A percentile compares a stretch with the other conserved stretches of the same genome.
These are phyloP conservation scores for Aphis gossypii DNA, from an alignment of 1,140 invertebrate species.

Conservation along the genomic window DNA sequence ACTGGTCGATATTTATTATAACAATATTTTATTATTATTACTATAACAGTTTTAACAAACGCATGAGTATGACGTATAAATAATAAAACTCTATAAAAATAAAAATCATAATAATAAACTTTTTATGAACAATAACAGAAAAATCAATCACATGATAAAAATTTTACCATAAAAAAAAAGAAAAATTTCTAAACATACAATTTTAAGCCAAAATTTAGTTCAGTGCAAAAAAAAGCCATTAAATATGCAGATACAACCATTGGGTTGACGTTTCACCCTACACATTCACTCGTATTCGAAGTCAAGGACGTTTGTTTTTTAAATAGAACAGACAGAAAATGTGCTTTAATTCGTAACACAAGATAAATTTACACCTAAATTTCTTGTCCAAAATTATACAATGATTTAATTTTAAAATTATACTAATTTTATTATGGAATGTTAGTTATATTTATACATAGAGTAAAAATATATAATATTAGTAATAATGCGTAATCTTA, in stretches of 20 bases:
- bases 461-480: no score
- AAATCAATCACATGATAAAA: background rate
- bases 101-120: no score
- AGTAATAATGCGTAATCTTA: background rate
- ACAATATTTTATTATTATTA: background rate
- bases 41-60: background rate
- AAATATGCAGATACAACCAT: constrained; percentile 3
- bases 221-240: background rate
- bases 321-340: constrained; percentile 27
- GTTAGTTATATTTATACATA: background rate
- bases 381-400: background rate
- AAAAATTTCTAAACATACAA: background rate
- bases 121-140: background rate
- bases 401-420: background rate
- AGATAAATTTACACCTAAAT: constrained; percentile 2
- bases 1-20: background rate
- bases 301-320: background rate
- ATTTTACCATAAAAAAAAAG: background rate
- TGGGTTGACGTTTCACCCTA: constrained; percentile 9
- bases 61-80: background rate
- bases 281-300: background rate
- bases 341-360: background rate
- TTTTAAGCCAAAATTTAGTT: background rate
- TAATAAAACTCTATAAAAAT: no score
- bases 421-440: background rate